These are phyloP conservation scores for Lagocephalus sceleratus DNA, from an alignment of 2,797 vertebrate genomes.

Conservation along the genomic window DNA sequence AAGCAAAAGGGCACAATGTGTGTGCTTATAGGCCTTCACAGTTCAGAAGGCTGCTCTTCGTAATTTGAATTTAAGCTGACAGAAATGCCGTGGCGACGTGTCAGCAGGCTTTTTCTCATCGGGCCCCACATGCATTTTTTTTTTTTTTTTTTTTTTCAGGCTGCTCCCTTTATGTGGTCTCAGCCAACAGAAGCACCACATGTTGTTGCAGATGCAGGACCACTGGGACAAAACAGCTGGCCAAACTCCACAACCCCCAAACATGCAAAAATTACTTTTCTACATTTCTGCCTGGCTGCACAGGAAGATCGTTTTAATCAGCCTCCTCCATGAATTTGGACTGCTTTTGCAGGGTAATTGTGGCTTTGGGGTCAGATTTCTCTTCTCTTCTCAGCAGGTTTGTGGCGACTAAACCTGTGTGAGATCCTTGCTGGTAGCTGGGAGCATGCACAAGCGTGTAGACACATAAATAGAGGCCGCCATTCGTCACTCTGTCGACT, in stretches of 20 bases:
- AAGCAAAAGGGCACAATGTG: constrained; percentile 15
- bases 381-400: constrained; percentile 43
- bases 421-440: constrained; percentile 22
- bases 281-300: constrained; percentile 4
- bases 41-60: neutral
- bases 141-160: too few relatives aligned
- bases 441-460: constrained; percentile 17
- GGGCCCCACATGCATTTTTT: constrained; percentile 19
- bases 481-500: constrained; percentile 8
- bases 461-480: constrained; percentile 7
- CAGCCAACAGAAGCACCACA: constrained; percentile 29
- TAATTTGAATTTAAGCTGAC: constrained; percentile 10
- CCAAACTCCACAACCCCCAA: neutral
- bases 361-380: neutral
- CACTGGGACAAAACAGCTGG: constrained; percentile 40
- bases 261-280: too few relatives aligned
- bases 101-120: constrained; percentile 6
- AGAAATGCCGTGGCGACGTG: constrained; percentile 20
- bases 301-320: constrained; percentile 2
- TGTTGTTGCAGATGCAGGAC: constrained; percentile 24
- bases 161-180: constrained; percentile 15
- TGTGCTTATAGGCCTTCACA: constrained; percentile 7
- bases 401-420: constrained; percentile 36
- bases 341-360: too few relatives aligned
- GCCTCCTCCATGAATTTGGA: too few relatives aligned